Base-by-base conservation (phyloP, 2,888 invertebrate species). In the Auanema freiburgensis region DNA sequence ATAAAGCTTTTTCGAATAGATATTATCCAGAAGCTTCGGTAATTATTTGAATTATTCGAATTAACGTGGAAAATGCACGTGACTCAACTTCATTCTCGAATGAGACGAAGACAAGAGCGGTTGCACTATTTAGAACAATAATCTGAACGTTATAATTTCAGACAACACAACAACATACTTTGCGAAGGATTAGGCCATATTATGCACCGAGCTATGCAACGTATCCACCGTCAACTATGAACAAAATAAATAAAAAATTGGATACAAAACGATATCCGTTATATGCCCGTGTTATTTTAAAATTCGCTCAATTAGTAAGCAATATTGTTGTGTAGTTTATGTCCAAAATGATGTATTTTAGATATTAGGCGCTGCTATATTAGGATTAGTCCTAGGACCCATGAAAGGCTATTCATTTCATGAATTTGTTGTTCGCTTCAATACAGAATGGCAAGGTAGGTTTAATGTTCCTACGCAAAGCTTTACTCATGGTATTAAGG, bases 121-220 rank as follows among this genome's bases (percentile, higher is more conserved):
- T 14, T 40, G 59, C 46, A 51, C 59, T 49, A 57, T 57, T 41
- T 11, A 53, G 2, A 16, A 33, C 33, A 33, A 33, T 33, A 8
- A 33, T 5, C 33, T 33, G 3, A 33, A 3, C 3, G 8, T 33
- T 8, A 33, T 33, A 8, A 33, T 33, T 33, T 5, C 33, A 33
- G 33, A 33, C 63, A 21, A 55, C 64, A 41, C 59, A 60, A 46
- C 33, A 33, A 33, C 33, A 33, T 33, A 74, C 74, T 43, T 33
- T 72, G 18, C 63, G 74, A 23, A 33, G 72, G 63, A 57, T 70
- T 56, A 66, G 74, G 40, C 77, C 69, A 14, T 77, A 73, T 66
- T 79, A 79, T 61, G 69, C 76, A 10, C 79, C 79, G 24, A 77
- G 77, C 54, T 79, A 79, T 64, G 75, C 78, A 18, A 78, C 78